Evolutionary conservation across 2,113 vertebrate genomes (phyloP).

Genomic region (Nestor notabilis): DNA sequence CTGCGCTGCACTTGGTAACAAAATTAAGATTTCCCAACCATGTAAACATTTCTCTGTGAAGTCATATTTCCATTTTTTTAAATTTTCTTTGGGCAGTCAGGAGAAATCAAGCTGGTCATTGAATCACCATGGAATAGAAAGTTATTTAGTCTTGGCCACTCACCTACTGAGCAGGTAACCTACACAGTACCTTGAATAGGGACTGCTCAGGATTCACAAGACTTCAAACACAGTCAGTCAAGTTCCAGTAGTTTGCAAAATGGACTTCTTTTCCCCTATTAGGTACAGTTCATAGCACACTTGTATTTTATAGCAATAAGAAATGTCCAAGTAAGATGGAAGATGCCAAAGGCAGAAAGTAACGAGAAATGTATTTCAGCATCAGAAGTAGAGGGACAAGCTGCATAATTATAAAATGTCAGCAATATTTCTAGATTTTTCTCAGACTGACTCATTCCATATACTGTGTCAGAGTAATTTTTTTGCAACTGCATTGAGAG

Average conservation of each 20-base stretch:
- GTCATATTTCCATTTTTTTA: background rate
- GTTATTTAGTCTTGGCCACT: background rate
- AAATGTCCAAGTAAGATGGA: background rate
- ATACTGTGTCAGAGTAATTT: background rate
- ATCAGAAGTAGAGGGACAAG: background rate
- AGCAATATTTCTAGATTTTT: background rate
- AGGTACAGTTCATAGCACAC: background rate
- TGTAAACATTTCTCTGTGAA: constrained; percentile 16
- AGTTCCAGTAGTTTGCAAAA: background rate
- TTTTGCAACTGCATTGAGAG: background rate
- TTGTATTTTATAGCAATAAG: background rate
- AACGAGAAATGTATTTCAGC: background rate
- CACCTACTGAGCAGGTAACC: background rate
- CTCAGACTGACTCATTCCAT: background rate
- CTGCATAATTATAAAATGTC: background rate
- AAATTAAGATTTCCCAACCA: constrained; percentile 52
- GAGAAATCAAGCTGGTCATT: background rate
- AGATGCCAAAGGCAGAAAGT: background rate
- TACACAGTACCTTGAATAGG: background rate
- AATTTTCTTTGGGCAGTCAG: background rate
- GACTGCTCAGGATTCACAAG: background rate
- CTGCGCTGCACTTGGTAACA: background rate
- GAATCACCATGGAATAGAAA: background rate
- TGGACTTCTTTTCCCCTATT: background rate
- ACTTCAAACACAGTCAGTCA: background rate